Base-by-base conservation (phyloP, 1,140 invertebrate genomes). In the Ceratina calcarata region DNA sequence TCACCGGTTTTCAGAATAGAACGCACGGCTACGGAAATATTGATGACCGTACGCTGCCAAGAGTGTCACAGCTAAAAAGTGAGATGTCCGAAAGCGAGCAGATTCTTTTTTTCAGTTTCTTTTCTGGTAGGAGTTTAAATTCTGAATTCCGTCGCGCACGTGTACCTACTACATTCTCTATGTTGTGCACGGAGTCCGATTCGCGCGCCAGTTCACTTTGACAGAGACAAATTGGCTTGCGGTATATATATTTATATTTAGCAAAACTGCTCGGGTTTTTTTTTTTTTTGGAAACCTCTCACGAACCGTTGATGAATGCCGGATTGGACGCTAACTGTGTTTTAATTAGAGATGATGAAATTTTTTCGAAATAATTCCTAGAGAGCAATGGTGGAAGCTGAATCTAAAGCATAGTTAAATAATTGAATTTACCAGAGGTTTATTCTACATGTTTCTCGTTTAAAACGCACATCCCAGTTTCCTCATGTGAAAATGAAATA, bases 41-140 rank as follows among this genome's bases (percentile, higher is more conserved):
- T 73, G 77, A 73, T 66, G 45, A 60, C 18, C 8, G 13, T n/a
- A 1, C 51, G 51, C 15, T 79, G 77, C 77, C 77, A 79, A 79
- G 62, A 79, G 66, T 79, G 77, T 73, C 70, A 79, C 62, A 60
- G 77, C 51, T 79, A 78, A 71, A 22, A 49, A 13, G 15, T 16
- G 18, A 69, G 64, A 72, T 67, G 37, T 49, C 49, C 27, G 24
- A 49, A 58, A 2, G 57, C 20, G 15, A 16, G 2, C 1, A 10
- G 24, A 53, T 78, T 78, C 62, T 78, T 53, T n/a, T n/a, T 45
- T 0, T 2, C 12, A 32, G 22, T 7, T 62, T 78, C 58, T 70
- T 64, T 45, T 7, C 49, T 71, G 22, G 55, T 62, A 62, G 55
- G 55, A 27, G 15, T 2, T 22, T 45, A 15, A 24, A 45, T 45